Evolutionary conservation across 1,140 invertebrate genomes (phyloP).

Genomic region (Wasmannia auropunctata): DNA sequence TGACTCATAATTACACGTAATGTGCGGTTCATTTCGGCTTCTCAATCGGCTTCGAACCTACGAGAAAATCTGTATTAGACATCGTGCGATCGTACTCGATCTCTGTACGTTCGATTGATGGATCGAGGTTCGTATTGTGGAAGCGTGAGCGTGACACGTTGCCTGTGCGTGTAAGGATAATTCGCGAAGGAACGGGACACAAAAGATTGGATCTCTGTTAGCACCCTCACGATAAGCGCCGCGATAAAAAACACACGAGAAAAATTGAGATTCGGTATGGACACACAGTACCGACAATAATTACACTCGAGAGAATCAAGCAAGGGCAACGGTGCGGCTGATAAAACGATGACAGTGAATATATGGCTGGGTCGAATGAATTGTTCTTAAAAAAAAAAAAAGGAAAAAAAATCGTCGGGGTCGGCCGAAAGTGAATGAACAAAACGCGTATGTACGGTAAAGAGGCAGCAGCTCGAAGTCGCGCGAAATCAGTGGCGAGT

Average conservation of each 20-base stretch:
- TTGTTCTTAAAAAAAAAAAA: no score
- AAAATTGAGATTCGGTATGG: neutral
- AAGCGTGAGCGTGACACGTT: conserved; percentile 24
- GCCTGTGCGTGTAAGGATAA: conserved; percentile 42
- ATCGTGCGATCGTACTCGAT: conserved; percentile 5
- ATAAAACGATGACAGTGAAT: conserved; percentile 48
- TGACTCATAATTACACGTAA: conserved; percentile 48
- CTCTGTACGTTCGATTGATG: neutral
- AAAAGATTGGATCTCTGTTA: conserved; percentile 1
- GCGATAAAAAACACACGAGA: neutral
- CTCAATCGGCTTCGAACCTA: conserved; percentile 49
- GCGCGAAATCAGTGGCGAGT: conserved; percentile 73
- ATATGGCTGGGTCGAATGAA: conserved; percentile 59
- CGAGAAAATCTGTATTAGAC: conserved; percentile 56
- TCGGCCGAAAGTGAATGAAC: conserved; percentile 1
- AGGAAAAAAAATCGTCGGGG: conserved; percentile 11
- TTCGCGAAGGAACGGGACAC: neutral
- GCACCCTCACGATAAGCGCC: conserved; percentile 65
- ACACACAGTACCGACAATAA: conserved; percentile 1
- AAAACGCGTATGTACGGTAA: neutral
- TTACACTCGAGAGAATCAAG: conserved; percentile 22
- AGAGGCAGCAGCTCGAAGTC: neutral
- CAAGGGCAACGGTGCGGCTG: conserved; percentile 16
- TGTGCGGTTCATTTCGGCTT: conserved; percentile 51
- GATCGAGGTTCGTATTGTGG: neutral